Percentiles rank a stretch among this genome's conserved stretches.
phyloP scores from a whole-genome alignment of 2,797 vertebrate genomes.

The Argentina silus region DNA sequence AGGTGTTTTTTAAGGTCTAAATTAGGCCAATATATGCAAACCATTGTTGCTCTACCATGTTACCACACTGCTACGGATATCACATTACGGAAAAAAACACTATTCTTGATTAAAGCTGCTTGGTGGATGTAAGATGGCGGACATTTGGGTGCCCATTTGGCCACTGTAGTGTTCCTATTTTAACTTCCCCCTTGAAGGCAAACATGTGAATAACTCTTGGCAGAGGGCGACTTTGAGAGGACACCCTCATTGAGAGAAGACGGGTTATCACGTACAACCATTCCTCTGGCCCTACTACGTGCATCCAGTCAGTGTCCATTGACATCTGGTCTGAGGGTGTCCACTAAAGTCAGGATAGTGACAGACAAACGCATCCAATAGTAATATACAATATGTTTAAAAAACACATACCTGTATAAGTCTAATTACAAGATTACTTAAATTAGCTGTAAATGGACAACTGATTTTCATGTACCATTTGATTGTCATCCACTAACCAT shows the following conservation, averaged over 20 bases:
- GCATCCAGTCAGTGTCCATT: conserved; percentile 45
- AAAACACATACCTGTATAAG: too few relatives aligned
- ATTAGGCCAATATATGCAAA: conserved; percentile 20
- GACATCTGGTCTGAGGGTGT: conserved; percentile 56
- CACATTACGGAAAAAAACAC: background rate
- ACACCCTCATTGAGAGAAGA: conserved; percentile 57
- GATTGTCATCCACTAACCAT: background rate
- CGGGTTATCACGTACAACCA: conserved; percentile 66
- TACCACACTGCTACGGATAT: background rate
- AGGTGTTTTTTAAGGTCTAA: background rate
- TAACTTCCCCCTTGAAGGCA: conserved; percentile 41
- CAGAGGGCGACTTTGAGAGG: conserved; percentile 43
- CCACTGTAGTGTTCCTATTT: conserved; percentile 41
- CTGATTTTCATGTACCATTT: background rate
- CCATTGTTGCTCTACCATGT: conserved; percentile 7
- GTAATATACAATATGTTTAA: conserved; percentile 5
- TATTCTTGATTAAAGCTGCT: conserved; percentile 12
- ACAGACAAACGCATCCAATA: background rate
- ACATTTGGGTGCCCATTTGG: conserved; percentile 16
- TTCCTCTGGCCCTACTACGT: conserved; percentile 47
- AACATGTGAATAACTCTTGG: conserved; percentile 44
- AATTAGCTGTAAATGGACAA: background rate
- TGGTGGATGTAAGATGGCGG: conserved; percentile 9
- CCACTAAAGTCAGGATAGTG: background rate
- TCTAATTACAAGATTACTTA: too few relatives aligned